A percentile compares a stretch with the other conserved stretches of the same genome.
Evolutionary conservation across 2,888 invertebrate species (phyloP).

Genomic region (Orthonevra nobilis): DNA sequence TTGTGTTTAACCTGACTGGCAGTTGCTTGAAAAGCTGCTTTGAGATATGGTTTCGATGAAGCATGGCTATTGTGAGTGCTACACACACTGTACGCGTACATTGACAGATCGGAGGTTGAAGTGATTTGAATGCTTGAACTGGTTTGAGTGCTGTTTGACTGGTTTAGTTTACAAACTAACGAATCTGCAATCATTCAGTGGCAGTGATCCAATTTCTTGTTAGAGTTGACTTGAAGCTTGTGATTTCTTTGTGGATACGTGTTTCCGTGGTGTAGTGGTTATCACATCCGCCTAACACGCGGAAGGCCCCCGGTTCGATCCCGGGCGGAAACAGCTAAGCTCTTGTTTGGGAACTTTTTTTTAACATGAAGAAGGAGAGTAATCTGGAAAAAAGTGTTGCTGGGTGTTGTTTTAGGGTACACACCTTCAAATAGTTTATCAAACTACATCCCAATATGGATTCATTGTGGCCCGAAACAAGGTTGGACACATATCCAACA

Average conservation of each 20-base stretch:
- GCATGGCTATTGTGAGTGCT: conserved; percentile 48
- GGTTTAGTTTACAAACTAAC: conserved; percentile 37
- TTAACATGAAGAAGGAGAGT: no score
- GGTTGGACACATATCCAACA: no score
- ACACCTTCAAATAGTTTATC: no score
- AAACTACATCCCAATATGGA: no score
- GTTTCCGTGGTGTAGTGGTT: conserved; percentile 81
- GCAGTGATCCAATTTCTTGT: conserved; percentile 17
- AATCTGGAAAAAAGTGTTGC: no score
- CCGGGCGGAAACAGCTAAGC: conserved; percentile 78
- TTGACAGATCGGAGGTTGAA: conserved; percentile 11
- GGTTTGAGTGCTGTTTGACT: conserved; percentile 41
- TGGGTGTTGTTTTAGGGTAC: no score
- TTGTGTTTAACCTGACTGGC: no score
- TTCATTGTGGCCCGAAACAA: no score
- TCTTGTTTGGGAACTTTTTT: no score
- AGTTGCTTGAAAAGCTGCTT: conserved; percentile 8
- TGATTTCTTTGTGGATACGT: conserved; percentile 23
- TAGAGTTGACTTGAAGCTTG: background rate
- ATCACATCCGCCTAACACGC: conserved; percentile 81
- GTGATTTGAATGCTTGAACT: conserved; percentile 46
- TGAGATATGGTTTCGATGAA: conserved; percentile 36
- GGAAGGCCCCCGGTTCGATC: conserved; percentile 81
- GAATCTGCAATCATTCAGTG: conserved; percentile 20
- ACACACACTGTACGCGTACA: background rate